A percentile compares a stretch with the other conserved stretches of the same genome.
Evolutionary conservation across 1,140 invertebrate species (phyloP).

Genomic region (Papilio polyxenes): DNA sequence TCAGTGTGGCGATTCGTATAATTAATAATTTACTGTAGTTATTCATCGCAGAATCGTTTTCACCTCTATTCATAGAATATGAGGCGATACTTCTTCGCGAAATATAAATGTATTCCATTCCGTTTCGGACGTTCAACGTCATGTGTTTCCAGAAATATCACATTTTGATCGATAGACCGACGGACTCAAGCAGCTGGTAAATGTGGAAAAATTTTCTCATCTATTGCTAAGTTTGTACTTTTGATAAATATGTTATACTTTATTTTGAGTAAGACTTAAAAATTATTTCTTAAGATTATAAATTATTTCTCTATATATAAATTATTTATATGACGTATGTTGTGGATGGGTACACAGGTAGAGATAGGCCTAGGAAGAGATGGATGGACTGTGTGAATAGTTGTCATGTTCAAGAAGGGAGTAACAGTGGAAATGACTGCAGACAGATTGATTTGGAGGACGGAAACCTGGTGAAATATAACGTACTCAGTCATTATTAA

Average conservation of each 20-base stretch:
- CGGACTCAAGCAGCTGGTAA: neutral
- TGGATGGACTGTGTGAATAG: no score
- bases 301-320: neutral
- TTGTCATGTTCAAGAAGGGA: no score
- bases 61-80: constrained; percentile 12
- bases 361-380: no score
- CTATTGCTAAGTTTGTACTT: neutral
- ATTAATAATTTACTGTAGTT: constrained; percentile 11
- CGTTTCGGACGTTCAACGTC: neutral
- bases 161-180: constrained; percentile 8
- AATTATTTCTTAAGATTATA: neutral
- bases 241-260: constrained; percentile 6
- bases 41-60: neutral
- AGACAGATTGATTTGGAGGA: no score
- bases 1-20: neutral
- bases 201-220: neutral
- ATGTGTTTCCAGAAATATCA: constrained; percentile 17
- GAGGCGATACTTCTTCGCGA: constrained; percentile 3
- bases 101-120: constrained; percentile 25
- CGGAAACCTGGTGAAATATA: no score
- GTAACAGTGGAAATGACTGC: no score
- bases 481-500: no score
- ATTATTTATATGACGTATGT: no score
- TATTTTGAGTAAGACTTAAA: neutral
- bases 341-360: no score